Evolutionary conservation across 2,888 invertebrate species (phyloP), one percentile per base, ranked within the genome.

Genomic region (Ashinkailepas kermadecensis): DNA sequence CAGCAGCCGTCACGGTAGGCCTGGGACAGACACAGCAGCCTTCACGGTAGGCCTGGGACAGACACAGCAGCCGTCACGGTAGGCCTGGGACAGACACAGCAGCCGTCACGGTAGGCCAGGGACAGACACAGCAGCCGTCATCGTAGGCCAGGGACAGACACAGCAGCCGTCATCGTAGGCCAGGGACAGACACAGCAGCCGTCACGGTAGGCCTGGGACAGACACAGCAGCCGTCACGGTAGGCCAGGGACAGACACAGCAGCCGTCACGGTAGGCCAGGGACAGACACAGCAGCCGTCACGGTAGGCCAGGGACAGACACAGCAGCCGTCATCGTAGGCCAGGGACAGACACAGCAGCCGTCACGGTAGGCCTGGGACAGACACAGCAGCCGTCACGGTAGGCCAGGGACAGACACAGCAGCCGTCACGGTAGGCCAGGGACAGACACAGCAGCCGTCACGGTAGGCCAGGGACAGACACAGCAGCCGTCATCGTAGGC

Each of bases 161-260:
- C 78, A 58, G n/a, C n/a, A n/a, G 6, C 81, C 67, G 9, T 39
- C 81, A 23, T 23, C 23, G 23, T 3, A 12, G 9, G 12, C 65
- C 64, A n/a, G 39, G 39, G 39, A 39, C 39, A 39, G 39, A 39
- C 39, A 39, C 39, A 39, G 39, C 39, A 39, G 39, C 39, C 39
- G 39, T 39, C 39, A 39, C 39, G 39, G 78, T 21, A 8, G 56
- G 56, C 15, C 9, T 3, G 64, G n/a, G 21, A 64, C 25, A 15
- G 39, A 58, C 10, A 81, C 23, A 21, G n/a, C n/a, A n/a, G 25
- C 67, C 65, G 81, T 78, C 59, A 62, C 74, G 21, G 39, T 59
- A 13, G 74, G 56, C 56, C 54, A 39, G 21, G 25, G 58, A 1
- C n/a, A 78, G 39, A 59, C 54, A 18, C 78, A 58, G n/a, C n/a